Evolutionary conservation across 2,888 invertebrate genomes (phyloP), one percentile per base, ranked within the genome.

Genomic region (Drosophila melanosoma): DNA sequence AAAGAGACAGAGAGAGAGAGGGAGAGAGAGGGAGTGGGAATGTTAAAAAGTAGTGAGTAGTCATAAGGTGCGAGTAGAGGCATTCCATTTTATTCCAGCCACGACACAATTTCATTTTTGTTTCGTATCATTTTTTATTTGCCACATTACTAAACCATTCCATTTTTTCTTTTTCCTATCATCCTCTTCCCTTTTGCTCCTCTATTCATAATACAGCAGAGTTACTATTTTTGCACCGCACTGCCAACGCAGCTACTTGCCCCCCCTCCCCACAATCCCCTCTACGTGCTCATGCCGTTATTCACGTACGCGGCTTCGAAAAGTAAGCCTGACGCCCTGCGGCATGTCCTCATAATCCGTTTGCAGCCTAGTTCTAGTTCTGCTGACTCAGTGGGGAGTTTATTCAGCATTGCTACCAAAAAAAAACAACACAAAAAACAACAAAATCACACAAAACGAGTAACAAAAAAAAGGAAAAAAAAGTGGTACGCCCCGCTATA

Each of bases 341-440:
- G 87, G 89, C 82, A 82, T 88, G 87, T 88, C 87, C 87, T 85
- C 83, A 83, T 88, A 88, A 88, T 88, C 89, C 84, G 84, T 87
- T 84, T 84, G 87, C 83, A 87, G 84, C 84, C 84, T 84, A 87
- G 87, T 82, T 81, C 83, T 72, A 85, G 76, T 76, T 87, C 63
- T 81, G 84, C 84, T 84, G 84, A 84, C 81, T 83, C 81, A 81
- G 79, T 78, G 69, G 81, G 72, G 73, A 85, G 75, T 78, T 75
- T 64, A 42, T 82, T 70, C 82, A 75, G 73, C 59, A 57, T 48
- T 11, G 23, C 20, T 20, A 57, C 61, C 10, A 26, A 59, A 53
- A 33, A 57, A 54, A 32, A 23, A 51, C 52, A 57, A 40, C 36
- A 36, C n/a, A 57, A 23, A 23, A 54, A 36, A 52, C 15, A 61